These are phyloP conservation scores for Aphis craccivora DNA, from an alignment of 1,140 invertebrate genomes.

Conservation along the genomic window DNA sequence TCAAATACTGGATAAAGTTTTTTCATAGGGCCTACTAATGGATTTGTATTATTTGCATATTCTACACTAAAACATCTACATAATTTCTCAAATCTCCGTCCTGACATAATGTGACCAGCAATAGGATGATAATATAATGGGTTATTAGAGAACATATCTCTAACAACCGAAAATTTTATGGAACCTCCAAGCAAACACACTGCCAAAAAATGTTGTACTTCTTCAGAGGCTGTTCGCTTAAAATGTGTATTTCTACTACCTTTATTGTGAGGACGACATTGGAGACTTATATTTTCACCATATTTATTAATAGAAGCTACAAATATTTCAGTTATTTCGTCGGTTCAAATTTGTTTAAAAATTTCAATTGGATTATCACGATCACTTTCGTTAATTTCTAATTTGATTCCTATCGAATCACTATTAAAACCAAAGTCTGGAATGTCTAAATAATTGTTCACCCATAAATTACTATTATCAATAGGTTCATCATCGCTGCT, in stretches of 20 bases:
- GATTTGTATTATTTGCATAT: conserved; percentile 28
- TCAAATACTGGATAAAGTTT: conserved; percentile 31
- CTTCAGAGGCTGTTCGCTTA: neutral
- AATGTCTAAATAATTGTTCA: too few species aligned
- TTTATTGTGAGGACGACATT: neutral
- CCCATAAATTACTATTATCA: neutral
- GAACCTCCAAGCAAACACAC: conserved; percentile 26
- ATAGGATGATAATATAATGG: conserved; percentile 13
- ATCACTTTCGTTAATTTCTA: too few species aligned
- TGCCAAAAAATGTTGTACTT: conserved; percentile 29
- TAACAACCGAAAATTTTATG: neutral
- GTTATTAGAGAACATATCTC: conserved; percentile 36
- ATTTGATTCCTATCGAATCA: too few species aligned
- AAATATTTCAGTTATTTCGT: too few species aligned
- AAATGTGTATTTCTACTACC: neutral
- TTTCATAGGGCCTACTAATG: neutral
- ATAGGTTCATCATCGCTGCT: neutral
- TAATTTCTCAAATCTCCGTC: neutral
- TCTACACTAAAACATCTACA: conserved; percentile 28
- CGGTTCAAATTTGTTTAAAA: too few species aligned
- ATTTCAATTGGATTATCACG: too few species aligned
- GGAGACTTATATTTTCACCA: neutral
- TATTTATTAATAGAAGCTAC: too few species aligned
- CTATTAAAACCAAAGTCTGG: too few species aligned
- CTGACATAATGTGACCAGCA: neutral